Base-by-base conservation (phyloP, 2,113 vertebrate genomes). In the Octodon degus region DNA sequence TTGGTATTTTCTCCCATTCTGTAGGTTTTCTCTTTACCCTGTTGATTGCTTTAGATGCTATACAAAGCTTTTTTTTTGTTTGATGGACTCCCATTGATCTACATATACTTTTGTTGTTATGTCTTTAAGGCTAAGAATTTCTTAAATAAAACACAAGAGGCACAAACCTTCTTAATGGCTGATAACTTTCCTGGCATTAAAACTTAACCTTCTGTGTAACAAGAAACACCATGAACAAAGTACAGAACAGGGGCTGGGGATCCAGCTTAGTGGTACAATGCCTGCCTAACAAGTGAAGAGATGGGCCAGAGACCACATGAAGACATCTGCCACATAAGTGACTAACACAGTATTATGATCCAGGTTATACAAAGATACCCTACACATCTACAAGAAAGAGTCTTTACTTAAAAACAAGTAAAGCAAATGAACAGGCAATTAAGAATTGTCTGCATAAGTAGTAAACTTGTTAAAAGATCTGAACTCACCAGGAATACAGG, bases 401-500 rank as follows among this genome's bases (percentile, higher is more conserved):
- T 85, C 27, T 58, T 58, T 58, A 65, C 1, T 24, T n/a, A 11
- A 62, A 92, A 90, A 87, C 74, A 30, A 20, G 77, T 77, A 72
- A 91, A 95, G 40, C 20, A 90, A 93, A 88, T 79, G 14, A 89
- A 89, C 1, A 82, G 22, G 58, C 8, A 58, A 76, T 90, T 58
- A 63, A 86, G 19, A 34, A 27, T 16, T 70, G 22, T 55, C 19
- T 43, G 85, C 72, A 84, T 7, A 30, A 92, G 43, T 82, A 58
- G 1, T 68, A 87, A 74, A 53, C 68, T 90, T 80, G 68, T 84
- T 20, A 85, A 96, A 76, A 87, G 58, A 90, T 25, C 63, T 76
- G 83, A 40, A 70, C 32, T 90, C 43, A 77, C 32, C 27, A 79
- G 40, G 53, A 97, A 81, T 37, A 94, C 34, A 96, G 53, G 89